Conservation (phyloP, 92 coral and sea anemone genomes). For the Heteractis magnifica region DNA sequence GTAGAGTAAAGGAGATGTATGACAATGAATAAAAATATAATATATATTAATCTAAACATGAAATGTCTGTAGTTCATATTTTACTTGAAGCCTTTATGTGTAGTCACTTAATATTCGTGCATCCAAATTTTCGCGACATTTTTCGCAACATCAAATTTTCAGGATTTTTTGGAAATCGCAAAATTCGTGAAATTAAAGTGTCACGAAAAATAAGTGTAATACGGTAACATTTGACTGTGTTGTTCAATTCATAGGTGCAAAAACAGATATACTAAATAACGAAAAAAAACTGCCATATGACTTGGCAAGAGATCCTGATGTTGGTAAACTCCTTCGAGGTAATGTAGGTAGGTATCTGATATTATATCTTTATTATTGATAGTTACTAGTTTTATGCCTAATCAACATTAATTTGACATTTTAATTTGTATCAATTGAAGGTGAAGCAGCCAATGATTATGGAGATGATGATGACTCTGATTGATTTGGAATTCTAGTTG, state of each 20-base stretch:
- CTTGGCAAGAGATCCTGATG: slow-evolving; percentile 88
- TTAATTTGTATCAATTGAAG: not conserved
- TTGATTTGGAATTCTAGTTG: slow-evolving; percentile 12
- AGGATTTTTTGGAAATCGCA: too few species aligned
- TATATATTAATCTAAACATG: too few species aligned
- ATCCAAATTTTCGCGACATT: too few species aligned
- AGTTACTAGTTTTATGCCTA: not conserved
- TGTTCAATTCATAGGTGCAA: slow-evolving; percentile 59
- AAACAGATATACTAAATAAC: slow-evolving; percentile 84
- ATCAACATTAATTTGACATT: not conserved
- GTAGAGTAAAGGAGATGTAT: too few species aligned
- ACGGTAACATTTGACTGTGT: not conserved
- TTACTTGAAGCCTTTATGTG: too few species aligned
- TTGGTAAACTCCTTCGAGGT: slow-evolving; percentile 85
- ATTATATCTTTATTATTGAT: not conserved
- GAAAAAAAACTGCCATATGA: slow-evolving; percentile 82
- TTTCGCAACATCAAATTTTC: too few species aligned
- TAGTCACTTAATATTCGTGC: too few species aligned
- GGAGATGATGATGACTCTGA: slow-evolving; percentile 98
- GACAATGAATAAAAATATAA: too few species aligned
- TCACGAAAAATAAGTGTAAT: not conserved
- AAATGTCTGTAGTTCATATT: too few species aligned
- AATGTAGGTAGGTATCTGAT: slow-evolving; percentile 63
- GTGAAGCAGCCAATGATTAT: slow-evolving; percentile 77
- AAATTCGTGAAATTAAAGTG: slow-evolving; percentile 4